These are phyloP conservation scores for Eudemis profundana DNA, from an alignment of 2,888 invertebrate species.

Conservation along the genomic window DNA sequence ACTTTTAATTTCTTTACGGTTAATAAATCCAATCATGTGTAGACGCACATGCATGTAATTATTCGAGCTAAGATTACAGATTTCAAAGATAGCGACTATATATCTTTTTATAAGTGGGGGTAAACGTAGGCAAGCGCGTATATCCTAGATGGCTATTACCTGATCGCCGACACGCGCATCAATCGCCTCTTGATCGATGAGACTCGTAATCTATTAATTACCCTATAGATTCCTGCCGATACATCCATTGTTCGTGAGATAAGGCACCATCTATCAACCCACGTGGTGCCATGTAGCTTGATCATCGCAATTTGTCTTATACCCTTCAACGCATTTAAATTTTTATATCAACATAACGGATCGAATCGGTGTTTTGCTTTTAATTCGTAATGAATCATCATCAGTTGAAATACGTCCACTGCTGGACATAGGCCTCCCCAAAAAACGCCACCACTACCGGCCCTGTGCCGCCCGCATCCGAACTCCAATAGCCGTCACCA, in stretches of 20 bases:
- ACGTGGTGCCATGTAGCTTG: constrained; percentile 77
- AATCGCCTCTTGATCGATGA: constrained; percentile 71
- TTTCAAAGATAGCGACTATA: not conserved
- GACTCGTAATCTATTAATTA: constrained; percentile 79
- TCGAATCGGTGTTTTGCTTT: constrained; percentile 36
- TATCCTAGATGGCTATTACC: constrained; percentile 33
- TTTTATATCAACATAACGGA: constrained; percentile 42
- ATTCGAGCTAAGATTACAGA: not conserved
- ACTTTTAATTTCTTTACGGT: too few species aligned
- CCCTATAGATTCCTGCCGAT: constrained; percentile 71
- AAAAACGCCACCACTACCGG: too few species aligned
- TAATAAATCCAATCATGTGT: too few species aligned
- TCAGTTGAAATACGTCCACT: too few species aligned
- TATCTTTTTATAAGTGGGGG: not conserved
- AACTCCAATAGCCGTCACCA: too few species aligned
- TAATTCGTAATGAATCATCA: constrained; percentile 47
- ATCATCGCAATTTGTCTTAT: constrained; percentile 76
- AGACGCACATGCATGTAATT: too few species aligned
- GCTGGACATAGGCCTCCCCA: too few species aligned
- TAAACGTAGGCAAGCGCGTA: constrained; percentile 18
- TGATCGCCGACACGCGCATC: constrained; percentile 37
- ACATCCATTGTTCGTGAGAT: constrained; percentile 76
- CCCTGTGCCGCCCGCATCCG: too few species aligned
- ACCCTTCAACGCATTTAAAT: constrained; percentile 66
- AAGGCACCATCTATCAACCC: constrained; percentile 76